Conservation (phyloP, 1,140 invertebrate species). For the Chrysoperla carnea region DNA sequence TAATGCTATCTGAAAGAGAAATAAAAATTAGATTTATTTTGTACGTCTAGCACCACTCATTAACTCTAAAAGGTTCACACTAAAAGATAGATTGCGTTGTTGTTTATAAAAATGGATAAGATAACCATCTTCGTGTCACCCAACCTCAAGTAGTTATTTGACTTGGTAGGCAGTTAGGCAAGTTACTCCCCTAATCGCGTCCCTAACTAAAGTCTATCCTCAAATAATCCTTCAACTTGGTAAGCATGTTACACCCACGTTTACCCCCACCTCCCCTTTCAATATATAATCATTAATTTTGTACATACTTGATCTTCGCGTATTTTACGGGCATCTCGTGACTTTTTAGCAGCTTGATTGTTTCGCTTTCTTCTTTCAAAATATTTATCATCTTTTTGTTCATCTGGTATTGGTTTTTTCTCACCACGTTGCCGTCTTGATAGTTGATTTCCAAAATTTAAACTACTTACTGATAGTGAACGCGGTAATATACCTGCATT, state of each 20-base stretch:
- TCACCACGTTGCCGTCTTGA: conserved; percentile 48
- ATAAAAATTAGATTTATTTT: conserved; percentile 5
- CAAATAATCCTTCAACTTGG: no score
- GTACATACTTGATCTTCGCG: conserved; percentile 59
- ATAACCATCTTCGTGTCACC: no score
- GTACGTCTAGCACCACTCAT: neutral
- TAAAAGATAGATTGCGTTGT: neutral
- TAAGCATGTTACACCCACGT: no score
- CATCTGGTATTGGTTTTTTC: conserved; percentile 71
- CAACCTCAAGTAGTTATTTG: no score
- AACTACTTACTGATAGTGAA: conserved; percentile 3
- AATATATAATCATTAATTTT: no score
- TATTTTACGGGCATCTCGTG: conserved; percentile 64
- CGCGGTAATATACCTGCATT: neutral
- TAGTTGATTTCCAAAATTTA: neutral
- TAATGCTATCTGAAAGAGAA: conserved; percentile 46
- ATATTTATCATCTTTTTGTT: conserved; percentile 78
- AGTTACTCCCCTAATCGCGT: no score
- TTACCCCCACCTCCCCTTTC: no score
- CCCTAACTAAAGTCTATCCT: no score
- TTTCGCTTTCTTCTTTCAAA: conserved; percentile 71
- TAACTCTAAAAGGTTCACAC: neutral
- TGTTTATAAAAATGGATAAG: no score
- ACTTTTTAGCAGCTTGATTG: conserved; percentile 83
- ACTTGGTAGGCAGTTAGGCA: no score